These are phyloP conservation scores for Girardia tigrina DNA, from an alignment of 2,888 invertebrate genomes.

Conservation along the genomic window DNA sequence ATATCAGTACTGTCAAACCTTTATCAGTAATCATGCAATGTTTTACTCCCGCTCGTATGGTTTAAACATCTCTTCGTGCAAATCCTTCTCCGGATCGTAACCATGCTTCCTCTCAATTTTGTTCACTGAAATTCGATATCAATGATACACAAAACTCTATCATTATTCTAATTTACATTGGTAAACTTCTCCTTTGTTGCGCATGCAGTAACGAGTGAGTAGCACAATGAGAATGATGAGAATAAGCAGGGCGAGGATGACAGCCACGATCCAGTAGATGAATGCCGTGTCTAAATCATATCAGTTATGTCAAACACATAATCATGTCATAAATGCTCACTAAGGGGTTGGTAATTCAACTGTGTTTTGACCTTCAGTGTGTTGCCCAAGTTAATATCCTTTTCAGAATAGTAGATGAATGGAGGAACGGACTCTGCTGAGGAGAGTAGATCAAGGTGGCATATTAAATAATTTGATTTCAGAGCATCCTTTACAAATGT, in stretches of 20 bases:
- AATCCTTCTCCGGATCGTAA: neutral
- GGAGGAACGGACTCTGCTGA: neutral
- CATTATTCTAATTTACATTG: neutral
- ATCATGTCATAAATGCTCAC: no score
- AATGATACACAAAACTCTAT: no score
- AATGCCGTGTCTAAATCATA: neutral
- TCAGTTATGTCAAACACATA: no score
- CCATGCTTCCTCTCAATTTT: neutral
- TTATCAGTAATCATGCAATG: no score
- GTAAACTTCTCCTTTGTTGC: neutral
- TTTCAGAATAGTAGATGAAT: neutral
- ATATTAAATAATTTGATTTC: neutral
- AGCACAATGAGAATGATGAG: neutral
- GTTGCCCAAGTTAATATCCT: neutral
- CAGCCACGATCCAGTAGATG: neutral
- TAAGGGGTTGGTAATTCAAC: neutral
- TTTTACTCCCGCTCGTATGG: neutral
- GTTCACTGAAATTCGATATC: neutral
- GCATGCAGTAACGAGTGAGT: neutral
- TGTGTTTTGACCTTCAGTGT: neutral
- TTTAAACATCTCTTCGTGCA: neutral
- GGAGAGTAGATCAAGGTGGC: neutral
- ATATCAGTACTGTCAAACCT: neutral
- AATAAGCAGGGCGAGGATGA: neutral
- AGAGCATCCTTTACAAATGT: neutral